Conservation (phyloP, 2,113 vertebrate genomes). For the Boulengeromyrus knoepffleri region DNA sequence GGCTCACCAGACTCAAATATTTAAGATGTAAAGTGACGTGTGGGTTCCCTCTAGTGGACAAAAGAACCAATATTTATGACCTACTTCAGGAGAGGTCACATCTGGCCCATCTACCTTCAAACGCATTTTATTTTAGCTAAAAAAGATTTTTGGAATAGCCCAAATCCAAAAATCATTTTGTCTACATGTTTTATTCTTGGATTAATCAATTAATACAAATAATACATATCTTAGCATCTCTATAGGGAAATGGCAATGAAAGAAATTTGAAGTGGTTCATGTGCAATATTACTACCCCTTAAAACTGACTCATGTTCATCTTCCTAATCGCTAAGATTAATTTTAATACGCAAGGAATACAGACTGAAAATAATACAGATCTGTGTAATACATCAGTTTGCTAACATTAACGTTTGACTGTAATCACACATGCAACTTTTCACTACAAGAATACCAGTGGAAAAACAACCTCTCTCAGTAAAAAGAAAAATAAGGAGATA, state of each 20-base stretch:
- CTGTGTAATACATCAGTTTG: not conserved
- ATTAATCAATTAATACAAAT: not conserved
- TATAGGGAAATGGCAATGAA: not conserved
- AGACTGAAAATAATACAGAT: not conserved
- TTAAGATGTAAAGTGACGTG: not conserved
- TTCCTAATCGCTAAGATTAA: not conserved
- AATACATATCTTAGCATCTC: not conserved
- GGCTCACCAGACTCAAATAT: not conserved
- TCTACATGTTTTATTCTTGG: not conserved
- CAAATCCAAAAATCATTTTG: not conserved
- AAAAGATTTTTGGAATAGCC: not conserved
- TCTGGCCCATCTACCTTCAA: not conserved
- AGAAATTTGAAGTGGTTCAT: not conserved
- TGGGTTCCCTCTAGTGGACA: slow-evolving; percentile 10
- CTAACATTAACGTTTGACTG: not conserved
- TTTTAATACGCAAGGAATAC: not conserved
- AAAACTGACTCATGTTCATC: not conserved
- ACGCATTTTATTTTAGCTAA: not conserved
- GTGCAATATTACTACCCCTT: not conserved
- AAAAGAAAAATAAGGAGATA: not conserved
- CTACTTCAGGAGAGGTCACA: not conserved
- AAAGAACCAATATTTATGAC: not conserved
- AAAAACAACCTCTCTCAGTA: not conserved
- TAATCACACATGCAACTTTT: not conserved
- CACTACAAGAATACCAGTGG: not conserved